A percentile compares a stretch with the other conserved stretches of the same genome.
phyloP scores from a whole-genome alignment of 2,888 invertebrate species.

The Zelleria hepariella region DNA sequence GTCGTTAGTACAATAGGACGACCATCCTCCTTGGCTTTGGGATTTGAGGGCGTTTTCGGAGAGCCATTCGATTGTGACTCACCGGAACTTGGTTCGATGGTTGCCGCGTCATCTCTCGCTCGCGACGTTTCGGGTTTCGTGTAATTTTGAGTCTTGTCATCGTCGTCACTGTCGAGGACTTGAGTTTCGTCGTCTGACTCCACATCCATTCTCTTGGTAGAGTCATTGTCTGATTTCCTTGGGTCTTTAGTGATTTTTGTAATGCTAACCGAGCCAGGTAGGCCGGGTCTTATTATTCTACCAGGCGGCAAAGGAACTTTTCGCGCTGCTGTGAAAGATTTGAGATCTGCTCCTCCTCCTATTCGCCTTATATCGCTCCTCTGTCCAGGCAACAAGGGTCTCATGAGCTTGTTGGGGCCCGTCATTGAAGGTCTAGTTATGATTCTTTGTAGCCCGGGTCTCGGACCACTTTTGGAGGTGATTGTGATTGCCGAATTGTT shows the following conservation, averaged over 20 bases:
- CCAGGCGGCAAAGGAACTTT: slow-evolving; percentile 38
- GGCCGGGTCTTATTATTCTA: slow-evolving; percentile 41
- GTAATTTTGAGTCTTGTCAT: slow-evolving; percentile 19
- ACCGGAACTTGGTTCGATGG: background rate
- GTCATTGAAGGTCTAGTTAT: slow-evolving; percentile 45
- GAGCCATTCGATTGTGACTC: slow-evolving; percentile 8
- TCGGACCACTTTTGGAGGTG: slow-evolving; percentile 59
- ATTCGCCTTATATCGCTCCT: slow-evolving; percentile 53
- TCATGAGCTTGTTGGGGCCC: slow-evolving; percentile 40
- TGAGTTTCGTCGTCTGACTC: slow-evolving; percentile 56
- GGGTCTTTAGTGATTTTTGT: slow-evolving; percentile 50
- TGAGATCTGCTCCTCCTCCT: slow-evolving; percentile 35
- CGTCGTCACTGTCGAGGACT: slow-evolving; percentile 57
- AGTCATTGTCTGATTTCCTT: slow-evolving; percentile 33
- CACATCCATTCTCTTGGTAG: slow-evolving; percentile 28
- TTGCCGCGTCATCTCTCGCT: background rate
- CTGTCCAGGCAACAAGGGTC: slow-evolving; percentile 52
- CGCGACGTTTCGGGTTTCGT: background rate
- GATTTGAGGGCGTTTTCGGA: slow-evolving; percentile 10
- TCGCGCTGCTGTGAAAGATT: slow-evolving; percentile 46
- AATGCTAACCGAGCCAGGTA: slow-evolving; percentile 60
- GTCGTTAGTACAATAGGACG: slow-evolving; percentile 50
- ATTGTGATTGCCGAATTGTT: slow-evolving; percentile 74
- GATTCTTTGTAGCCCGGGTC: slow-evolving; percentile 49
- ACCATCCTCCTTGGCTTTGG: slow-evolving; percentile 10